Percentiles rank a stretch among this genome's conserved stretches.
phyloP scores from a whole-genome alignment of 2,113 vertebrate genomes.

The Crotalus helleri region DNA sequence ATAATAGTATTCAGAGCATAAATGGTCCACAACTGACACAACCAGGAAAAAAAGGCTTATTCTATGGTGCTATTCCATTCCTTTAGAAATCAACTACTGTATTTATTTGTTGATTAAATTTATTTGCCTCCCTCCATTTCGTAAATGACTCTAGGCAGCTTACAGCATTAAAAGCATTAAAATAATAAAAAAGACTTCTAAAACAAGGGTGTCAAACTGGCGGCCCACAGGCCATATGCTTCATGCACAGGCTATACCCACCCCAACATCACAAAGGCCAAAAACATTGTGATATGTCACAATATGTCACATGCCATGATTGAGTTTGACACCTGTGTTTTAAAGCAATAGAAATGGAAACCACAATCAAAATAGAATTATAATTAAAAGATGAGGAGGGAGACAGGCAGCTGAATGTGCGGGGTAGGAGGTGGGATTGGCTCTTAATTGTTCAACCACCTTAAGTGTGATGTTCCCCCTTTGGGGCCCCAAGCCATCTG shows the following conservation, averaged over 20 bases:
- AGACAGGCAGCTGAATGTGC: no score
- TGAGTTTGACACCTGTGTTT: no score
- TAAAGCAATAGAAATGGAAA: neutral
- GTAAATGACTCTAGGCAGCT: neutral
- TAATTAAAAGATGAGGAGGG: neutral
- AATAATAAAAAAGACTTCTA: neutral
- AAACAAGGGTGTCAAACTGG: neutral
- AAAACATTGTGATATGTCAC: no score
- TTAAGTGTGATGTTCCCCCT: no score
- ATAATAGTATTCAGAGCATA: neutral
- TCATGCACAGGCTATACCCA: no score
- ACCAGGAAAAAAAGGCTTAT: neutral
- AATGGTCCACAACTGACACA: neutral
- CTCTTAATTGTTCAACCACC: no score
- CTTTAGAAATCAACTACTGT: neutral
- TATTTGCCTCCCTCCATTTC: neutral
- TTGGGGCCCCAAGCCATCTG: no score
- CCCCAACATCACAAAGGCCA: no score
- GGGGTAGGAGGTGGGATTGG: no score
- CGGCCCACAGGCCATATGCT: no score
- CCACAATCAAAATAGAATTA: neutral
- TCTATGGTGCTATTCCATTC: neutral
- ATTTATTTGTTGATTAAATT: neutral
- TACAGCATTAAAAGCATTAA: neutral
- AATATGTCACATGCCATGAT: no score